These are phyloP conservation scores for Nasonia vitripennis DNA, from an alignment of 1,140 invertebrate species.

Conservation along the genomic window DNA sequence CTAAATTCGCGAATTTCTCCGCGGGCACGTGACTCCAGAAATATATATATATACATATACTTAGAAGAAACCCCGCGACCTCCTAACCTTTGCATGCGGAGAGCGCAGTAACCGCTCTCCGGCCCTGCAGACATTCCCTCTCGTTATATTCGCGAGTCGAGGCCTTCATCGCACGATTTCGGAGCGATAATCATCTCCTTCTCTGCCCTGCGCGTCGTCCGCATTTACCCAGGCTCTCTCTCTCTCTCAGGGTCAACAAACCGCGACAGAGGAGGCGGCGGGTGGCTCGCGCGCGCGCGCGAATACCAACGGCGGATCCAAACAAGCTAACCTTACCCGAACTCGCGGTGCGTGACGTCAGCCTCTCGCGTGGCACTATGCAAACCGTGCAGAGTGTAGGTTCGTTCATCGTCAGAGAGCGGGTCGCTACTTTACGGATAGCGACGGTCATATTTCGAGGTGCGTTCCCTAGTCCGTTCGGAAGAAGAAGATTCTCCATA, in stretches of 20 bases:
- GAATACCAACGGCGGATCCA: slow-evolving; percentile 24
- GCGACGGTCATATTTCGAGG: no score
- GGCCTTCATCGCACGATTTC: slow-evolving; percentile 23
- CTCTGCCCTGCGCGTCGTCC: neutral
- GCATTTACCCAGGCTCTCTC: neutral
- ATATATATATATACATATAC: no score
- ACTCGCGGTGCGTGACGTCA: neutral
- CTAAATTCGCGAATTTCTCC: neutral
- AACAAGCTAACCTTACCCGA: neutral
- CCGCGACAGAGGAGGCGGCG: neutral
- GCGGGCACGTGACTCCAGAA: neutral
- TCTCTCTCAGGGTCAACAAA: slow-evolving; percentile 28
- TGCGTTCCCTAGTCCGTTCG: no score
- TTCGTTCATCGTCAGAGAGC: no score
- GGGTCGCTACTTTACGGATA: no score
- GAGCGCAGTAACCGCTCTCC: neutral
- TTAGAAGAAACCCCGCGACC: neutral
- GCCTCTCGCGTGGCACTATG: slow-evolving; percentile 16
- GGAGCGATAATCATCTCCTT: slow-evolving; percentile 22
- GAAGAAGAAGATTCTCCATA: no score
- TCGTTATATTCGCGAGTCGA: neutral
- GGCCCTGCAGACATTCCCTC: slow-evolving; percentile 5
- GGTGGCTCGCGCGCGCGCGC: neutral
- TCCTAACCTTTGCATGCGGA: neutral
- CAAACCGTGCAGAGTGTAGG: no score